phyloP scores from a whole-genome alignment of 2,797 vertebrate genomes.

The Etheostoma perlongum region DNA sequence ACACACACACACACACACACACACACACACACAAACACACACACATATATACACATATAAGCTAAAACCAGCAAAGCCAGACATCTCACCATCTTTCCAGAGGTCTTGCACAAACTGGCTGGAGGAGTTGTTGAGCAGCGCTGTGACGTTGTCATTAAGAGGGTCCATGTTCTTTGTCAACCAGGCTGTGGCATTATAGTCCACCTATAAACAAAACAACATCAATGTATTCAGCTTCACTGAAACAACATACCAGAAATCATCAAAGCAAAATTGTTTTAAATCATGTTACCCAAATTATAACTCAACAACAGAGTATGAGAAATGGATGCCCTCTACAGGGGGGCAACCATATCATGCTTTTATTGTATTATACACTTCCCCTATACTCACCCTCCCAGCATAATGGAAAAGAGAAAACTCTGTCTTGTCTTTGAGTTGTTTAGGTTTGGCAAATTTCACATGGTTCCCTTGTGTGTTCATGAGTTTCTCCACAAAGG shows the following conservation, averaged over 20 bases:
- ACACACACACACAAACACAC: too few relatives aligned
- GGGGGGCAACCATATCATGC: not conserved
- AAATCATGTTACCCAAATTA: not conserved
- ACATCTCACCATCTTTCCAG: slow-evolving; percentile 94
- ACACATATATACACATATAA: too few relatives aligned
- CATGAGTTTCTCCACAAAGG: slow-evolving; percentile 96
- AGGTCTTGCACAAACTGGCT: slow-evolving; percentile 94
- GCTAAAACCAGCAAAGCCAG: not conserved
- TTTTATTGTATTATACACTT: not conserved
- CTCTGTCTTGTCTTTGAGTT: slow-evolving; percentile 96
- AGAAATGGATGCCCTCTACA: not conserved
- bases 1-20: too few relatives aligned
- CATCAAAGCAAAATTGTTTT: not conserved
- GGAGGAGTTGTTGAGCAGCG: slow-evolving; percentile 93
- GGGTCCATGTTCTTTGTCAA: slow-evolving; percentile 99
- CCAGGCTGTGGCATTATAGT: slow-evolving; percentile 94
- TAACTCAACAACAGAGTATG: not conserved
- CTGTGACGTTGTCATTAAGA: slow-evolving; percentile 94
- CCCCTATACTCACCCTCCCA: slow-evolving; percentile 87
- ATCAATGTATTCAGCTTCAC: not conserved
- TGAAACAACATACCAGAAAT: not conserved
- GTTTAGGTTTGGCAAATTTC: slow-evolving; percentile 96
- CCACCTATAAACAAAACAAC: slow-evolving; percentile 84
- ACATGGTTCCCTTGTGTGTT: slow-evolving; percentile 92
- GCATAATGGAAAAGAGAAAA: slow-evolving; percentile 96